These are phyloP conservation scores for Tyto alba DNA, from an alignment of 2,113 vertebrate species.

Conservation along the genomic window DNA sequence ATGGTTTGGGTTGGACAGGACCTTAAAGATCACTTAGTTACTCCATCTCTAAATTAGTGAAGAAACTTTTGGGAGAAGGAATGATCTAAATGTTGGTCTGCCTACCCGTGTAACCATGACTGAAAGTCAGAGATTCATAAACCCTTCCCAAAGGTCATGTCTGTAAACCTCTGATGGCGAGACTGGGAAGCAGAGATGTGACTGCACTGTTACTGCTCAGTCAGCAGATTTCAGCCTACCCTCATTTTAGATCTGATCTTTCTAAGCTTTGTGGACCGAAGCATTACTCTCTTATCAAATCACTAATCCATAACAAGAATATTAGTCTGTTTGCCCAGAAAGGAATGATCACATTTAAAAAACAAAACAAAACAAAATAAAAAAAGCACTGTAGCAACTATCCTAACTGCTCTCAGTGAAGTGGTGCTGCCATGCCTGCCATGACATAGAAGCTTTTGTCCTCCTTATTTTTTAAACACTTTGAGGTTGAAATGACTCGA, in stretches of 20 bases:
- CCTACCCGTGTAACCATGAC: not conserved
- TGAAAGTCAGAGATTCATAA: not conserved
- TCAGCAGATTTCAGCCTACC: not conserved
- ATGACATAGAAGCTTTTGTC: not conserved
- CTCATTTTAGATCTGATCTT: not conserved
- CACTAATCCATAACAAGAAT: not conserved
- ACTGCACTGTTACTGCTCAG: not conserved
- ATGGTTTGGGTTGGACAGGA: too few relatives aligned
- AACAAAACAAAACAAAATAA: not conserved
- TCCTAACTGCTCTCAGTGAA: not conserved
- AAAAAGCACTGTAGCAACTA: not conserved
- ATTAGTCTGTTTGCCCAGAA: not conserved
- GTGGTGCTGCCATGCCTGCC: not conserved
- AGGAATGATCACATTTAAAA: not conserved
- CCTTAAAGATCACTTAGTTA: too few relatives aligned
- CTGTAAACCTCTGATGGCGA: not conserved
- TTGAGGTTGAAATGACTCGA: not conserved
- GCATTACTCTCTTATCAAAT: not conserved
- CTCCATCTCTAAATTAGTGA: not conserved
- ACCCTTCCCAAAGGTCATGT: not conserved
- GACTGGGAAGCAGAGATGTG: not conserved
- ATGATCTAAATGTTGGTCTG: not conserved
- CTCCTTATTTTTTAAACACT: not conserved
- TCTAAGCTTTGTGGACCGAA: not conserved
- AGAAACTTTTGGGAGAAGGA: not conserved